Evolutionary conservation across 2,113 vertebrate species (phyloP).

Genomic region (Hyperoodon ampullatus): DNA sequence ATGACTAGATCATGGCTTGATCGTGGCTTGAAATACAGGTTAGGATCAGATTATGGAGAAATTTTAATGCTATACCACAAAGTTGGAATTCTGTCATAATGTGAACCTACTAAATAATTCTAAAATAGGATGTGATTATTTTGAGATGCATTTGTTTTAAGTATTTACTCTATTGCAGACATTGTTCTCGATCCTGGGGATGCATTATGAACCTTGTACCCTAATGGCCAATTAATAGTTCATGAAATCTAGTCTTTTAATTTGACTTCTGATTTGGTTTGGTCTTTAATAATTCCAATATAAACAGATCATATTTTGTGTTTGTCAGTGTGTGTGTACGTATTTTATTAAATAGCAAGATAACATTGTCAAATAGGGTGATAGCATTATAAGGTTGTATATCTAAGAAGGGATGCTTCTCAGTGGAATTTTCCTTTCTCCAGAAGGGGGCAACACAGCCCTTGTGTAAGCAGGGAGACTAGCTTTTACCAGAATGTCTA

Average conservation of each 20-base stretch:
- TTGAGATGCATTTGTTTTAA: not conserved
- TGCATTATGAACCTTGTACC: not conserved
- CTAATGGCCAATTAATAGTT: not conserved
- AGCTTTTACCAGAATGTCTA: not conserved
- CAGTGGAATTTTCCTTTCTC: not conserved
- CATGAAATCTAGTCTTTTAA: not conserved
- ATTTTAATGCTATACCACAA: not conserved
- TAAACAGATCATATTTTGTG: not conserved
- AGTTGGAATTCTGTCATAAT: not conserved
- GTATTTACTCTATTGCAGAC: not conserved
- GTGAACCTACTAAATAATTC: not conserved
- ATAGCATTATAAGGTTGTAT: too few species aligned
- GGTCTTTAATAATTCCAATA: not conserved
- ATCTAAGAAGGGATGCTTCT: not conserved
- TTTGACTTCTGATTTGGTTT: not conserved
- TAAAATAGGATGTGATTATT: not conserved
- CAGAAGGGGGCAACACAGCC: conserved; percentile 38
- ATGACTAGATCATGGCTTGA: not conserved
- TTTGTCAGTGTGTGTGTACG: not conserved
- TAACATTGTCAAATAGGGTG: too few species aligned
- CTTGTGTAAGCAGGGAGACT: not conserved
- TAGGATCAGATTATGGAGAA: not conserved
- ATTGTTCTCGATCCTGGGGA: not conserved
- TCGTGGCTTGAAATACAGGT: not conserved
- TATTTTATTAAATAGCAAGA: not conserved